phyloP scores from a whole-genome alignment of 2,113 vertebrate species.

The Neopipo cinnamomea region DNA sequence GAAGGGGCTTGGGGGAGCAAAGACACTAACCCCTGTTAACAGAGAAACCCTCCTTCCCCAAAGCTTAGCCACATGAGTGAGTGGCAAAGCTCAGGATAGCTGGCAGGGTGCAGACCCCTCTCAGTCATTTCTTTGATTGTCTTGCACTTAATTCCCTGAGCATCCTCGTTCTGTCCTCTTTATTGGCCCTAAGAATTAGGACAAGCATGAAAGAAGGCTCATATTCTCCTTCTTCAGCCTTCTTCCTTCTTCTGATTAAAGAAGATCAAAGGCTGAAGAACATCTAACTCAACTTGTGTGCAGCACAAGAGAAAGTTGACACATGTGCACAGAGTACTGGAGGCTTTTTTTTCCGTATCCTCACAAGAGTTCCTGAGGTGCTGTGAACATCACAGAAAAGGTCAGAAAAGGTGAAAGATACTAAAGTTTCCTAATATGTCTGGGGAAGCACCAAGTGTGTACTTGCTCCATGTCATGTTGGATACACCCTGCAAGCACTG shows the following conservation, averaged over 20 bases:
- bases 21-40: conserved; percentile 16
- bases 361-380: neutral
- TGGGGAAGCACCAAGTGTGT: neutral
- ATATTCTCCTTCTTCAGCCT: neutral
- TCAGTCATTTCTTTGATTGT: conserved; percentile 30
- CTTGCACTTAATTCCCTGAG: neutral
- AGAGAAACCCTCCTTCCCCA: neutral
- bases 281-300: neutral
- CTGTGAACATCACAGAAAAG: neutral
- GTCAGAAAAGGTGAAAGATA: neutral
- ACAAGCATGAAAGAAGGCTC: conserved; percentile 9
- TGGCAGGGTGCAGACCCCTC: conserved; percentile 13
- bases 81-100: neutral
- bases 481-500: neutral
- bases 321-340: neutral
- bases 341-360: neutral
- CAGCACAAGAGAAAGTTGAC: neutral
- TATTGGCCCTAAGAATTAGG: neutral
- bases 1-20: conserved; percentile 10
- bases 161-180: neutral
- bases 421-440: neutral
- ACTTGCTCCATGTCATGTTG: neutral
- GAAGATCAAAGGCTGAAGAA: conserved; percentile 8
- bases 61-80: neutral
- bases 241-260: conserved; percentile 17